These are phyloP conservation scores for Macrobrachium rosenbergii DNA, from an alignment of 1,140 invertebrate genomes.

Conservation along the genomic window DNA sequence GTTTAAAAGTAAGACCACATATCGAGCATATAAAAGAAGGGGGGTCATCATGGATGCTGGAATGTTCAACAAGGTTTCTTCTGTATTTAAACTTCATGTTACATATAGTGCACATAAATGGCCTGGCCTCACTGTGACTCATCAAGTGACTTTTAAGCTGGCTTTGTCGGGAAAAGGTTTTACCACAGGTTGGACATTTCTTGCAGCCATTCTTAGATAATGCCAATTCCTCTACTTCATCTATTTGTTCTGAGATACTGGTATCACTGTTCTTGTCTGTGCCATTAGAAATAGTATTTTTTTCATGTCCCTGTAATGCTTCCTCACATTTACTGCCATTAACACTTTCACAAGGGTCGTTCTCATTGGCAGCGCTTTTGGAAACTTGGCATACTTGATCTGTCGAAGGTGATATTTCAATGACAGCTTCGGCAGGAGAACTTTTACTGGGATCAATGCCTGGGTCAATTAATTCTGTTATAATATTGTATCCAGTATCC, in stretches of 20 bases:
- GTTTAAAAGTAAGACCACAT: conserved; percentile 54
- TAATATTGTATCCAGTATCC: too few relatives aligned
- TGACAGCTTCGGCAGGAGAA: too few relatives aligned
- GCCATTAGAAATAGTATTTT: neutral
- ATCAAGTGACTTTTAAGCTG: conserved; percentile 49
- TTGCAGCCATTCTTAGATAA: neutral
- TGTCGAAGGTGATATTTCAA: too few relatives aligned
- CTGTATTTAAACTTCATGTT: conserved; percentile 43
- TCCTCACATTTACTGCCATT: neutral
- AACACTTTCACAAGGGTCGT: too few relatives aligned
- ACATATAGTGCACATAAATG: conserved; percentile 44
- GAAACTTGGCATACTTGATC: too few relatives aligned
- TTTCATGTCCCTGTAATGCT: too few relatives aligned
- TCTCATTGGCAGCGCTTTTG: too few relatives aligned
- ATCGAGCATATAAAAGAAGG: conserved; percentile 50
- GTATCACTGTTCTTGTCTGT: neutral
- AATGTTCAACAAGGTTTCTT: conserved; percentile 54
- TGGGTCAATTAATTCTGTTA: too few relatives aligned
- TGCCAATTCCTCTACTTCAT: neutral
- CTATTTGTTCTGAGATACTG: neutral
- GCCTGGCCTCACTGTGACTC: conserved; percentile 39
- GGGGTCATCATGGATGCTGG: conserved; percentile 33
- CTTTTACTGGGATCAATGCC: too few relatives aligned
- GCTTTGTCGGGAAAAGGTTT: conserved; percentile 48
- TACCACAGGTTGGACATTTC: conserved; percentile 41